Base-by-base conservation (phyloP, 1,140 invertebrate species). In the Drosophila melanogaster region DNA sequence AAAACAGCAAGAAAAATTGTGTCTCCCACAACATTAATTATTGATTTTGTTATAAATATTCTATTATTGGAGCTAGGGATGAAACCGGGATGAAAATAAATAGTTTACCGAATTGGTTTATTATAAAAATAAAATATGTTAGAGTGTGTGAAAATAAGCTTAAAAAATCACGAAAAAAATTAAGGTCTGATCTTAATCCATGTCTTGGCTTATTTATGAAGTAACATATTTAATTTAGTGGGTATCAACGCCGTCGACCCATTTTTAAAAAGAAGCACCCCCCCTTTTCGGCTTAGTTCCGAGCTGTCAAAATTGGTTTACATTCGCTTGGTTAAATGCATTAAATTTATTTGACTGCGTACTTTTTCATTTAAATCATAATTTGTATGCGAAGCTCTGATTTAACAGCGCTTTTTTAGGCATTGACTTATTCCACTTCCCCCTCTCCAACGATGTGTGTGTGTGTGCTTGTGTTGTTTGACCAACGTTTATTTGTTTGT, bases 401-500 rank as follows among this genome's bases (percentile, higher is more conserved):
- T 84, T 79, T 76, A 65, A 69, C 38, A 43, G 33, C 49, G 7
- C 41, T 24, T 65, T 69, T 69, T 46, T 66, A 66, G 62, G 62
- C 59, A 17, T 50, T 62, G 59, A 50, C 46, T 46, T 67, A 55
- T 67, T 67, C 5, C 15, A 4, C 33, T 33, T 14, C 12, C 5
- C 37, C 11, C 37, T 14, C 4, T 4, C 10, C 22, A 19, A 15
- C 11, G 11, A 10, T 14, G 15, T 6, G 12, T 38, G 37, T 15
- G 33, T 26, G 62, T 69, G 40, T 65, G 62, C 61, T 51, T 69
- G 53, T 71, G 55, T 54, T 71, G 55, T 54, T 66, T 81, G 81
- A 67, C 81, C 81, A 77, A 85, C 73, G 81, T 71, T 87, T 81
- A 81, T 89, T 87, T 89, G 79, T 89, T 89, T 89, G 77, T 89